Evolutionary conservation across 30 jellyfish, hydroid and myxozoan species (phyloP).

Genomic region (Morbakka virulenta): DNA sequence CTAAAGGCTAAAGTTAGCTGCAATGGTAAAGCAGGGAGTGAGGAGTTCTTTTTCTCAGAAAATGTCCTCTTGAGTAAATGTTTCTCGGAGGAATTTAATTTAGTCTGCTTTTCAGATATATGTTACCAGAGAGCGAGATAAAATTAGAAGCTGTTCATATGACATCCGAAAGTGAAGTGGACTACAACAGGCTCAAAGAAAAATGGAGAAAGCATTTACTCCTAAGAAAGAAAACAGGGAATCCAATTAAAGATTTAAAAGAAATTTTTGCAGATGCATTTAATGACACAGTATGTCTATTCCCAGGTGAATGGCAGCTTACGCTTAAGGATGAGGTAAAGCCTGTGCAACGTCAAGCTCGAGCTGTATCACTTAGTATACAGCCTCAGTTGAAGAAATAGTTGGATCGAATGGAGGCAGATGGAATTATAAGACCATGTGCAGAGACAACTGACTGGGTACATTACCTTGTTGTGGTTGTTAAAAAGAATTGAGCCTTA

Average conservation of each 20-base stretch:
- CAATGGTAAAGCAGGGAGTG: no score
- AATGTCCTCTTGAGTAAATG: no score
- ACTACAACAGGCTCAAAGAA: neutral
- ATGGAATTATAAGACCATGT: no score
- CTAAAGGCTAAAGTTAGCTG: no score
- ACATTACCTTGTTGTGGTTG: slow-evolving; percentile 27
- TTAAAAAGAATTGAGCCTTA: no score
- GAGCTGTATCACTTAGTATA: neutral
- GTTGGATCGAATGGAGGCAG: slow-evolving; percentile 28
- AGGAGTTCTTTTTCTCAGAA: no score
- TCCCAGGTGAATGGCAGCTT: slow-evolving; percentile 20
- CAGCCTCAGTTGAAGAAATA: no score
- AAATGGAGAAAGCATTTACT: slow-evolving; percentile 25
- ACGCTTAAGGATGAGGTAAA: slow-evolving; percentile 15
- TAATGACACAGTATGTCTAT: no score
- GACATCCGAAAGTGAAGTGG: slow-evolving; percentile 13
- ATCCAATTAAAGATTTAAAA: neutral
- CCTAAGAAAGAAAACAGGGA: slow-evolving; percentile 17
- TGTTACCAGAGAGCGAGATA: no score
- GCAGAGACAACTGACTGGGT: no score
- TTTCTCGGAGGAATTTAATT: no score
- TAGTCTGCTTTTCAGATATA: no score
- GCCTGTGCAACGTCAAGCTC: slow-evolving; percentile 27
- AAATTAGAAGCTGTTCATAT: slow-evolving; percentile 38
- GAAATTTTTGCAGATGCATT: slow-evolving; percentile 10